phyloP scores from a whole-genome alignment of 2,888 invertebrate species.

The Branchellion lobata region DNA sequence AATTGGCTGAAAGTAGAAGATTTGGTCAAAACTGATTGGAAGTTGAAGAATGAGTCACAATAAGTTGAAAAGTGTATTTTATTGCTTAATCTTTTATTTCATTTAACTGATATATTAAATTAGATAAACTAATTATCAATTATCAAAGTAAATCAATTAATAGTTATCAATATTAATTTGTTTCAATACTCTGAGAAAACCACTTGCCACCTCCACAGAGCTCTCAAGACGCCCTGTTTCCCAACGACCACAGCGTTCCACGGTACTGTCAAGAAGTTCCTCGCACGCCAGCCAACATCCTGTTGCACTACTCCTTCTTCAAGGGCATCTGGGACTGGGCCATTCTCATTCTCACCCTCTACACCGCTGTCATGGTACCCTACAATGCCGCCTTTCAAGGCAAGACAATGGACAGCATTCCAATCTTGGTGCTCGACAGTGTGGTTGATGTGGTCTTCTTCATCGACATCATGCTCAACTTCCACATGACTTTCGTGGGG shows the following conservation, averaged over 20 bases:
- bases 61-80: no score
- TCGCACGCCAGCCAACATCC: constrained; percentile 98
- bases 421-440: constrained; percentile 67
- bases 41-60: no score
- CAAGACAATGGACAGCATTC: constrained; percentile 59
- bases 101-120: no score
- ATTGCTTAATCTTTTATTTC: no score
- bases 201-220: no score
- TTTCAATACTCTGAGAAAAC: no score
- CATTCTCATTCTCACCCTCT: constrained; percentile 97
- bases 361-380: constrained; percentile 97
- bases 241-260: constrained; percentile 75
- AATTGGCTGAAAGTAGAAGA: background rate
- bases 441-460: constrained; percentile 99
- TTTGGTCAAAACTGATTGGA: no score
- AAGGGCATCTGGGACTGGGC: constrained; percentile 99
- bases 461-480: constrained; percentile 99
- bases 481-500: constrained; percentile 99
- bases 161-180: no score
- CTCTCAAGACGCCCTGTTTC: constrained; percentile 30
- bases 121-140: no score
- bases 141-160: no score
- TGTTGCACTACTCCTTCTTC: constrained; percentile 99
- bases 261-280: constrained; percentile 84
- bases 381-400: constrained; percentile 99